Evolutionary conservation across 1,140 invertebrate genomes (phyloP), one percentile per base, ranked within the genome.

Genomic region (Tigriopus japonicus): DNA sequence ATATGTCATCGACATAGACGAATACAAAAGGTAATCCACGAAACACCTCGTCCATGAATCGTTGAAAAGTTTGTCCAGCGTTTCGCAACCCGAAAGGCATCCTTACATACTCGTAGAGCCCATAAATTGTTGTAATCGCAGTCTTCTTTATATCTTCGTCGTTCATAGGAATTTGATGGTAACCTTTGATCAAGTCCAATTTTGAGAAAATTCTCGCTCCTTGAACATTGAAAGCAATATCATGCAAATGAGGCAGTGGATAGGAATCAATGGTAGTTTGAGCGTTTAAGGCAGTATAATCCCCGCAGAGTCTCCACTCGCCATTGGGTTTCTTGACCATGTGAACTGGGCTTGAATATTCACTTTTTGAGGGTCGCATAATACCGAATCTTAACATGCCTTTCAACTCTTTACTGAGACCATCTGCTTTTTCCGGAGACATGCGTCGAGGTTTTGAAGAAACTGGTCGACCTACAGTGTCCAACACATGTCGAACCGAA

Each of bases 1-100:
- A 66, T 35, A 81, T 71, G 64, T 80, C 78, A 63, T 80, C 77
- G 0, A 79, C 55, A 63, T 76, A 79, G 0, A 69, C 42, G 56
- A 56, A 63, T 9, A 45, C 61, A 14, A 55, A 52, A 2, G 58
- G 45, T 12, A 69, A 63, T 12, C 66, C 72, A 43, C 64, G 6
- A 1, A 75, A 64, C 1, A 75, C 67, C n/a, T 68, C 40, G 63
- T 75, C 68, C 54, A 79, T 76, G 12, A 73, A 70, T 13, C 76
- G 60, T 65, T 77, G 72, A 63, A 77, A 79, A 0, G 71, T 70
- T 43, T 73, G 70, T 0, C 69, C 67, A 9, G 73, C 72, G 63
- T 74, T 75, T 12, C 63, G n/a, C 1, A 77, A 63, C 13, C 74
- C 73, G 52, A 76, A 74, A n/a, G 69, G 65, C 67, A 75, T 71